Base-by-base conservation (phyloP, 2,888 invertebrate species). In the Andrena bucephala region DNA sequence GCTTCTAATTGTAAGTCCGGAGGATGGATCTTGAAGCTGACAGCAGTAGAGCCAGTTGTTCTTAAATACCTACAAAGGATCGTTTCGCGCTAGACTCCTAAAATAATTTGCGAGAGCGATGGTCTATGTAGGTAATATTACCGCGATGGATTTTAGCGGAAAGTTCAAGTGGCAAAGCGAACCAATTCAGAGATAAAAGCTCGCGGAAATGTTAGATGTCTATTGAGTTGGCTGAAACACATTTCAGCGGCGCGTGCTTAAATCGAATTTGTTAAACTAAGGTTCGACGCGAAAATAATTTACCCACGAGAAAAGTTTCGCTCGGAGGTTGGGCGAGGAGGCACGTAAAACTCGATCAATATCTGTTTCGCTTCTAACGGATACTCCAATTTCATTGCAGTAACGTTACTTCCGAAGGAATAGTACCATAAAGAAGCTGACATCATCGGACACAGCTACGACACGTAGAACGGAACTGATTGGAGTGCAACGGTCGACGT, bases 361-460 rank as follows among this genome's bases (percentile, higher is more conserved):
- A 74, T 60, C 73, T 50, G 59, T 57, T 50, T 54, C 74, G 59
- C 57, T 74, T 63, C 59, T 24, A 50, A 70, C 71, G 80, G 60
- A 75, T 70, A 77, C 52, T 33, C 78, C 60, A 79, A 83, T 72
- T 77, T 72, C 70, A 16, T 66, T 70, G 42, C 70, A 67, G 54
- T 31, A 66, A 76, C 65, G 73, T 83, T 73, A 70, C 70, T 68
- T 78, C 74, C 54, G 72, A 27, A 57, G 67, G 29, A 31, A 59
- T 36, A 63, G 65, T 57, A 57, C 67, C 52, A 60, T 52, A 27
- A 63, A 67, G 70, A 76, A 68, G 59, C 65, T 31, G 42, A 31
- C 6, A 62, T 62, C 31, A 4, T 50, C 80, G 36, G 77, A 48
- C 65, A 50, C 33, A 29, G 67, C 62, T 62, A 70, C 50, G 7